These are phyloP conservation scores for Lytechinus pictus DNA, from an alignment of 35 echinoderm and acorn worm species.

Conservation along the genomic window DNA sequence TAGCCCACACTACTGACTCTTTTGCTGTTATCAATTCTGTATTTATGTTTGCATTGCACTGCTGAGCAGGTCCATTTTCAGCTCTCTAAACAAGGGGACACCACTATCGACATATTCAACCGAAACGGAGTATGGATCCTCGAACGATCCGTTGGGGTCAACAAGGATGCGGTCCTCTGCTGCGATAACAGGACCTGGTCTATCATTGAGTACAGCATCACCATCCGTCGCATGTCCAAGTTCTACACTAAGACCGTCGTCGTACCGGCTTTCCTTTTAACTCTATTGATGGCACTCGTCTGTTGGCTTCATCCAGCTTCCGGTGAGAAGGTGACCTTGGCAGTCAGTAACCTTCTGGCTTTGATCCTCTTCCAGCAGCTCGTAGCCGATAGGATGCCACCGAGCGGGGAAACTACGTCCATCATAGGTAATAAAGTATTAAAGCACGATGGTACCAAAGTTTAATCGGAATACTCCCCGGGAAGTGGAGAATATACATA, in stretches of 20 bases:
- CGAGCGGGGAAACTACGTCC: constrained; percentile 54
- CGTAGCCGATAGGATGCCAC: constrained; percentile 63
- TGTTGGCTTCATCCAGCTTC: constrained; percentile 68
- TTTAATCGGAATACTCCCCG: too few species aligned
- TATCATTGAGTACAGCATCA: constrained; percentile 57
- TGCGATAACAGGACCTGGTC: constrained; percentile 41
- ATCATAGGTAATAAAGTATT: constrained; percentile 43
- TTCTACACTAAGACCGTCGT: constrained; percentile 33
- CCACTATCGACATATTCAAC: not conserved
- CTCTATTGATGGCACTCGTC: constrained; percentile 39
- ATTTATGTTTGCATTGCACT: not conserved
- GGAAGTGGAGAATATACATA: too few species aligned
- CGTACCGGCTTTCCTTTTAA: constrained; percentile 55
- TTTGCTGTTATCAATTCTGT: too few species aligned
- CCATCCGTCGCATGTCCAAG: constrained; percentile 37
- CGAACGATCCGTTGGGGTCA: not conserved
- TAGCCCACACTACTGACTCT: not conserved
- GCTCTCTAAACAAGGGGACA: constrained; percentile 10
- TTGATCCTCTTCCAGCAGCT: constrained; percentile 76
- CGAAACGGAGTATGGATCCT: constrained; percentile 44
- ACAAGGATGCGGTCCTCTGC: constrained; percentile 15
- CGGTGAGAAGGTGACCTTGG: constrained; percentile 74
- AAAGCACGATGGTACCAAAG: not conserved
- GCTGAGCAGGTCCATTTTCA: constrained; percentile 12
- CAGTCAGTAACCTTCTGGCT: constrained; percentile 71